These are phyloP conservation scores for Pseudococcus jackbeardsleyi DNA, from an alignment of 2,888 invertebrate genomes.

Conservation along the genomic window DNA sequence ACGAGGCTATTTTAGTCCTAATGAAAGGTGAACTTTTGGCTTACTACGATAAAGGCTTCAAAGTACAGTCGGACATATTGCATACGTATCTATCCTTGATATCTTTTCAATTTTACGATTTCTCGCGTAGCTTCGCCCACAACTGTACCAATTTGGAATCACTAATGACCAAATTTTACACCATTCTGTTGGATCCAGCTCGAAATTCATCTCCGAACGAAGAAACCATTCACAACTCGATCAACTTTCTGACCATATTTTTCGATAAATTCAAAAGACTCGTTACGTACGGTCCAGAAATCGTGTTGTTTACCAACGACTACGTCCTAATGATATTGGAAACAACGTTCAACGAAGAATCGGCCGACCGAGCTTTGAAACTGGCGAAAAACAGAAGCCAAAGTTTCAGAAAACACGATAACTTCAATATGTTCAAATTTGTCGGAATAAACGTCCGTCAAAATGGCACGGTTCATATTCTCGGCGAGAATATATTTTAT, in stretches of 20 bases:
- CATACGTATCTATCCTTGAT: not conserved
- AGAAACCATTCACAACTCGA: not conserved
- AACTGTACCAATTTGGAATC: not conserved
- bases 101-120: not conserved
- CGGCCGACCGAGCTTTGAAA: not conserved
- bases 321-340: not conserved
- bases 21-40: not conserved
- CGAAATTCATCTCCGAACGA: not conserved
- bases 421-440: slow-evolving; percentile 10
- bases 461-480: not conserved
- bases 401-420: not conserved
- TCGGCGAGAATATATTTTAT: slow-evolving; percentile 13
- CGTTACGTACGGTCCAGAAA: not conserved
- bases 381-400: not conserved
- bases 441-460: not conserved
- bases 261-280: slow-evolving; percentile 16
- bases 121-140: not conserved
- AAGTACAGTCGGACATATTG: not conserved
- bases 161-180: not conserved
- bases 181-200: not conserved
- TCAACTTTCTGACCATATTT: not conserved
- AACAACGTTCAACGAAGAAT: not conserved
- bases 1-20: not conserved
- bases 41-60: not conserved
- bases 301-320: not conserved